Percentiles rank a stretch among this genome's conserved stretches.
phyloP scores from a whole-genome alignment of 2,888 invertebrate species.

The Strigamia transsilvanica region DNA sequence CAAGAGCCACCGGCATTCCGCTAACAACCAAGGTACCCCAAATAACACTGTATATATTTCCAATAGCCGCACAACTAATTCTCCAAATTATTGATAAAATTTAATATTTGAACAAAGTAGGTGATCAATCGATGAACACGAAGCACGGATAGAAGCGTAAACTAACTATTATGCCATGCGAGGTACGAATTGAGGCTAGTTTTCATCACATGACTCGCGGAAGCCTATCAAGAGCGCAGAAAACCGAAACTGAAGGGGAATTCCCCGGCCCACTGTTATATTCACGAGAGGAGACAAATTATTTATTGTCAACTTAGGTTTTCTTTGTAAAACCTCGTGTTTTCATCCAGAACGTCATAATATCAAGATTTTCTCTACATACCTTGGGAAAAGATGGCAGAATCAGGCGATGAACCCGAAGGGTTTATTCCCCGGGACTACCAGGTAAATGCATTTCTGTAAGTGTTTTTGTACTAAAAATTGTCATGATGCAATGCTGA shows the following conservation, averaged over 20 bases:
- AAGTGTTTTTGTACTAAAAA: too few species aligned
- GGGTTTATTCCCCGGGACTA: neutral
- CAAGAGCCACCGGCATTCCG: too few species aligned
- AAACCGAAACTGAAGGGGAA: conserved; percentile 15
- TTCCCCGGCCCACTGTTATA: neutral
- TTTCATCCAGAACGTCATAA: neutral
- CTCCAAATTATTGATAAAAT: too few species aligned
- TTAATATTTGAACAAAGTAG: too few species aligned
- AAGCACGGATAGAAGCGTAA: neutral
- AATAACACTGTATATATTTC: too few species aligned
- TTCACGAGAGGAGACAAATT: neutral
- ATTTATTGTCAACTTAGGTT: neutral
- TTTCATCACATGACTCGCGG: neutral
- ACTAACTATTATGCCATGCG: too few species aligned
- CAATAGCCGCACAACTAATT: too few species aligned
- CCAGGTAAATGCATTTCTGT: neutral
- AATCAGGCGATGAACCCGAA: neutral
- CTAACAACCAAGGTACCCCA: too few species aligned
- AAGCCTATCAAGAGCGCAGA: neutral
- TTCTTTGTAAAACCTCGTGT: neutral
- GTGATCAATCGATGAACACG: neutral
- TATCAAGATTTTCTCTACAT: too few species aligned
- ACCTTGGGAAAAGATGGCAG: neutral
- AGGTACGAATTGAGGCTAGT: neutral
- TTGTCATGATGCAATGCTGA: too few species aligned